Evolutionary conservation across 2,888 invertebrate species (phyloP), one percentile per base, ranked within the genome.

Genomic region (Amphipoea lucens): DNA sequence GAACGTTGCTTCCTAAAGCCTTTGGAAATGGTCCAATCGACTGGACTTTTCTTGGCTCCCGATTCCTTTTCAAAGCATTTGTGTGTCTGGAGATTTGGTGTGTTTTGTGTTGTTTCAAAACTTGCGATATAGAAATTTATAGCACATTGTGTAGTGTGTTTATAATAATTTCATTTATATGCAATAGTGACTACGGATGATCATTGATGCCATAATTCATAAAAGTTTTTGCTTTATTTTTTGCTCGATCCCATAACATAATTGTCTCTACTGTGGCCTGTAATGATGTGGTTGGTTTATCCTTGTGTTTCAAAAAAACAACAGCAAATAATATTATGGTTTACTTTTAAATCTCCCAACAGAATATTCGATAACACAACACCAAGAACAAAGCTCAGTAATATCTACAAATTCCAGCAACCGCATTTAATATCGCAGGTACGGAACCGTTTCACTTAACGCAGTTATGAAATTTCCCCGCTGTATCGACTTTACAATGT

Each of bases 371-470:
- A 66, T 76, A 62, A 40, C 29, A 40, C 17, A 74, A 65, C 23
- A 69, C 45, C 1, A 54, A 67, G 3, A 65, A 84, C 87, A 74
- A 63, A 48, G 67, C 76, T 68, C 60, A 51, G 48, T 84, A 66
- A 77, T 78, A 79, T 66, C 75, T 74, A 62, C 73, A 69, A 84
- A 84, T 79, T 78, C 76, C 51, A 36, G 57, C 29, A 40, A 63
- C 76, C 74, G 51, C 82, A 51, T 85, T 84, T 79, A 87, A 83
- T 87, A 87, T 89, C 51, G 42, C 77, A 88, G 88, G 88, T 86
- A 81, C 62, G 45, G 74, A 84, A 84, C 78, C 79, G 83, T 88
- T 88, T 84, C 82, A 88, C 82, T 87, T 80, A 86, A 78, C 69
- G 42, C 81, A 54, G 81, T 88, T 84, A 83, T 82, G 86, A 78